Conservation (phyloP, 2,888 invertebrate species). For the Thera britannica region DNA sequence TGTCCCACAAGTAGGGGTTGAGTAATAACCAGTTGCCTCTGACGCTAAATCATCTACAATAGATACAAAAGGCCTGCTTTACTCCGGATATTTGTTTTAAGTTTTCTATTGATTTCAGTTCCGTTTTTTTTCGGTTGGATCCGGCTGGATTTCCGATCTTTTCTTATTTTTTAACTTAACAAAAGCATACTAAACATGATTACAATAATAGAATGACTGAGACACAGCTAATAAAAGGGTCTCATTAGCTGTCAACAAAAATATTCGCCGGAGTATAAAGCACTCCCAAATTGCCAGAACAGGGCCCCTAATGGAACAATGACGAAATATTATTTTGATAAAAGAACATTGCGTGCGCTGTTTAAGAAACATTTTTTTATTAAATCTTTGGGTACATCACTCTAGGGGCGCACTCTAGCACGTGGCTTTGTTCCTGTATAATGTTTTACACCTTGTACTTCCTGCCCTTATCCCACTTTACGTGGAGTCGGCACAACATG, state of each 20-base stretch:
- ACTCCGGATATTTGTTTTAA: no score
- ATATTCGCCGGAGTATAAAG: conserved; percentile 16
- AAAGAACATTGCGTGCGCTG: background rate
- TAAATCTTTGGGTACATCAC: background rate
- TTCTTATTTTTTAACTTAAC: background rate
- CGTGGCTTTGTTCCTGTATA: no score
- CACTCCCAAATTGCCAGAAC: background rate
- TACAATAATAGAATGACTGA: conserved; percentile 1
- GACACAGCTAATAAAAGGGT: conserved; percentile 18
- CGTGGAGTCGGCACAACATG: no score
- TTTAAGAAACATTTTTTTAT: background rate
- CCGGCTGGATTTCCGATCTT: no score
- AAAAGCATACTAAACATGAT: background rate
- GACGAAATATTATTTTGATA: background rate
- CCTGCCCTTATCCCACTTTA: no score
- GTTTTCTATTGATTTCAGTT: no score
- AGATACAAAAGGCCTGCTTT: no score
- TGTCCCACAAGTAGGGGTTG: no score
- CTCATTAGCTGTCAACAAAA: conserved; percentile 21
- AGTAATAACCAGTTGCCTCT: no score
- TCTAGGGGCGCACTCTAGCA: background rate
- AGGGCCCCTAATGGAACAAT: background rate
- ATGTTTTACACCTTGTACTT: no score
- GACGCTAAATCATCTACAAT: no score
- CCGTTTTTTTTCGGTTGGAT: no score